Conservation (phyloP, 2,113 vertebrate genomes). For the Lagopus muta region DNA sequence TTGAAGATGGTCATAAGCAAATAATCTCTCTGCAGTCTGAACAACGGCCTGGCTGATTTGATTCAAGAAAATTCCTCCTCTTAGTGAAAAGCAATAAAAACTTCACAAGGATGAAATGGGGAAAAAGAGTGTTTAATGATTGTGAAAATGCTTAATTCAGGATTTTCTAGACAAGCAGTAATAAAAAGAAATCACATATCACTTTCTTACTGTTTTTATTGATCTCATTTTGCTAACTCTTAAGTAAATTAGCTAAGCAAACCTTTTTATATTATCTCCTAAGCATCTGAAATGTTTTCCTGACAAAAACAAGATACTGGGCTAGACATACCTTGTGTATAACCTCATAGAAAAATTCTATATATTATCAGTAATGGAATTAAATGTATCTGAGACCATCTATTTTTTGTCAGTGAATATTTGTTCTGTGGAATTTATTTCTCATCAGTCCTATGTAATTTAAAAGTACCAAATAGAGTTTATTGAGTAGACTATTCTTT, state of each 20-base stretch:
- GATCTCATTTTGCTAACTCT: background rate
- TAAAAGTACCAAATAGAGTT: background rate
- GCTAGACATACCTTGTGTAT: background rate
- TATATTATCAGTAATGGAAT: background rate
- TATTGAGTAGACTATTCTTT: background rate
- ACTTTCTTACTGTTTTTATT: background rate
- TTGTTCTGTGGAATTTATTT: background rate
- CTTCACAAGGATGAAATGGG: background rate
- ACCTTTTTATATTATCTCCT: background rate
- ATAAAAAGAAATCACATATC: accelerated
- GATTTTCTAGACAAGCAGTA: background rate
- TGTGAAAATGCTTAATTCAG: background rate
- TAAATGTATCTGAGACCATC: background rate
- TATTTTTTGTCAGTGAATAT: background rate
- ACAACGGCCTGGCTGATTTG: background rate
- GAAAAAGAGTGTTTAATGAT: background rate
- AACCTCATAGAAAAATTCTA: background rate
- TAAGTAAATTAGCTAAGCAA: background rate
- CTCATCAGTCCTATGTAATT: background rate
- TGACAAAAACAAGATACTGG: background rate
- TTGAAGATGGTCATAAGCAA: background rate
- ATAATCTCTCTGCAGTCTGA: background rate
- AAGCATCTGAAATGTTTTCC: background rate
- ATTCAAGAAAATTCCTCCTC: background rate
- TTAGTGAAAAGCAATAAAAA: background rate